phyloP scores from a whole-genome alignment of 2,888 invertebrate species.

The Hirtodrosophila cameraria region DNA sequence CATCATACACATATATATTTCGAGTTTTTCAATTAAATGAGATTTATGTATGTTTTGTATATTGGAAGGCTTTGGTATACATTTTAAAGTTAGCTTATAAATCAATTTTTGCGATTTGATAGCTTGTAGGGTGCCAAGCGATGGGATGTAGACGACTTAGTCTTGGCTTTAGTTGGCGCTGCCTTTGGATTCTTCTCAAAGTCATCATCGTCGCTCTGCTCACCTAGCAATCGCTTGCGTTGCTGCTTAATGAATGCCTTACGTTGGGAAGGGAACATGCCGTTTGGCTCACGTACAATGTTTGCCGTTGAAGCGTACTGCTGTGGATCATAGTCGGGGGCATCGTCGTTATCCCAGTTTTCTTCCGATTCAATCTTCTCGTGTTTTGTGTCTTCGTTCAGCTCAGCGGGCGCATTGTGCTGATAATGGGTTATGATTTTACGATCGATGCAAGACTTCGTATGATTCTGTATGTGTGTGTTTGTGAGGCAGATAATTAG shows the following conservation, averaged over 20 bases:
- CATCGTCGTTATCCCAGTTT: conserved; percentile 61
- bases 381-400: conserved; percentile 56
- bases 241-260: conserved; percentile 78
- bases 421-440: conserved; percentile 62
- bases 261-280: conserved; percentile 67
- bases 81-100: no score
- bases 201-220: conserved; percentile 25
- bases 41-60: no score
- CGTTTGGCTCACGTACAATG: conserved; percentile 70
- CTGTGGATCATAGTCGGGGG: conserved; percentile 76
- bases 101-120: conserved; percentile 9
- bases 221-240: conserved; percentile 66
- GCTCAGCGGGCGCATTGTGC: conserved; percentile 35
- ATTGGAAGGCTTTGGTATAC: conserved; percentile 11
- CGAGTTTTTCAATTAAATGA: no score
- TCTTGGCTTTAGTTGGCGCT: not conserved
- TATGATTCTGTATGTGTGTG: conserved; percentile 41
- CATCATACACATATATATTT: no score
- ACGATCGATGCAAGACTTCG: conserved; percentile 54
- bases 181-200: not conserved
- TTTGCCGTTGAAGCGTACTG: conserved; percentile 62
- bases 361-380: conserved; percentile 55
- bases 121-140: conserved; percentile 16
- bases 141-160: not conserved
- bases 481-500: not conserved